phyloP scores from a whole-genome alignment of 2,888 invertebrate genomes.

The Polyommatus iphigenia region DNA sequence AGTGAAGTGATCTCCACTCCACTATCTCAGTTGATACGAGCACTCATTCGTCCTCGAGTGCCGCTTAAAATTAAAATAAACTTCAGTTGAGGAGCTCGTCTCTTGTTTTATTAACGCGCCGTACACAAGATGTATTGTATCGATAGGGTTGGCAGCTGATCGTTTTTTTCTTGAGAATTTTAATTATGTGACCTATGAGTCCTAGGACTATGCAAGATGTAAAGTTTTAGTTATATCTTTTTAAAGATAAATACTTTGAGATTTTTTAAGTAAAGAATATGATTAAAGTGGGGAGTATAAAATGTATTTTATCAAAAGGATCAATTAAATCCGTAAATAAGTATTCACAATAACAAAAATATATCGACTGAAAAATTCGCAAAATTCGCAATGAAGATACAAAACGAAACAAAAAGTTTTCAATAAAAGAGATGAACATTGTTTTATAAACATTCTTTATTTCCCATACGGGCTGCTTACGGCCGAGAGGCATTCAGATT shows the following conservation, averaged over 20 bases:
- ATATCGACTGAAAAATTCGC: not conserved
- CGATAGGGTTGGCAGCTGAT: not conserved
- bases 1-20: not conserved
- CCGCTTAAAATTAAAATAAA: constrained; percentile 28
- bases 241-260: not conserved
- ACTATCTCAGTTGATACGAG: constrained; percentile 16
- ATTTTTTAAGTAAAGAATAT: not conserved
- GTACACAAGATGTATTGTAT: not conserved
- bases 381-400: not conserved
- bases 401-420: constrained; percentile 10
- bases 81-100: constrained; percentile 22
- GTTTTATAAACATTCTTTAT: constrained; percentile 29
- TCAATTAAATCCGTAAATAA: not conserved
- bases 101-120: constrained; percentile 14
- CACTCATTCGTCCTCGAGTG: constrained; percentile 19
- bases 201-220: too few species aligned
- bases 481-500: constrained; percentile 19
- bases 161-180: not conserved
- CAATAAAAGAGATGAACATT: constrained; percentile 22
- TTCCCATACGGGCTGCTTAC: constrained; percentile 24
- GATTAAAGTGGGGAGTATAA: not conserved
- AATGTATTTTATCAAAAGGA: not conserved
- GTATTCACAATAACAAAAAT: not conserved
- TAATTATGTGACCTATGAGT: too few species aligned
- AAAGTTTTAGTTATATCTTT: too few species aligned